Percentiles rank a stretch among this genome's conserved stretches.
phyloP scores from a whole-genome alignment of 2,888 invertebrate genomes.

The Shargacucullia verbasci region DNA sequence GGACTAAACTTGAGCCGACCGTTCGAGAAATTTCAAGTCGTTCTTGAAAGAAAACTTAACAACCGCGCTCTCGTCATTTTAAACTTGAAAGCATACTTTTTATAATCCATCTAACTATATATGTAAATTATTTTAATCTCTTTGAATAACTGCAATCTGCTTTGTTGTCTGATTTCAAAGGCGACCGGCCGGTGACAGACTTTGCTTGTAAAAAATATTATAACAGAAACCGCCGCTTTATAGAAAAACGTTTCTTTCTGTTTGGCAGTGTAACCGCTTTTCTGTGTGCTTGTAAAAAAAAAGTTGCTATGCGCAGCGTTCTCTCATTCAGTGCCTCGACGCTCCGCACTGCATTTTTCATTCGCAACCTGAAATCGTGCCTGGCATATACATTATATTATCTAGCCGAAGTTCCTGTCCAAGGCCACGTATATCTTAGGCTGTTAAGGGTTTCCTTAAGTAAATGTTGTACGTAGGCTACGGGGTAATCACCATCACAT shows the following conservation, averaged over 20 bases:
- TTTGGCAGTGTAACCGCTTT: conserved; percentile 76
- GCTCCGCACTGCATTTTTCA: conserved; percentile 81
- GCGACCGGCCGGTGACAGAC: conserved; percentile 19
- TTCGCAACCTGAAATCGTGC: conserved; percentile 71
- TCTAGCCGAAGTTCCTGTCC: conserved; percentile 44
- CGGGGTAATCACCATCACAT: neutral
- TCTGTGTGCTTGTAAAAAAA: conserved; percentile 69
- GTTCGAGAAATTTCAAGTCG: conserved; percentile 43
- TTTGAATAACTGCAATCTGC: conserved; percentile 2
- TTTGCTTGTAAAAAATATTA: conserved; percentile 40
- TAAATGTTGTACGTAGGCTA: conserved; percentile 7
- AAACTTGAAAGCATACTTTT: conserved; percentile 27
- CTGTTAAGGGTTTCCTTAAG: neutral
- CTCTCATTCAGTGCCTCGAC: conserved; percentile 76
- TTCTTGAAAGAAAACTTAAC: conserved; percentile 41
- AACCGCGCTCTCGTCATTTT: conserved; percentile 30
- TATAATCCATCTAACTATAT: conserved; percentile 5
- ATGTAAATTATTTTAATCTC: conserved; percentile 21
- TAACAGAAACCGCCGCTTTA: conserved; percentile 58
- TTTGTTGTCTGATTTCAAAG: conserved; percentile 15
- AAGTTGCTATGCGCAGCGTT: conserved; percentile 67
- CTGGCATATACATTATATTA: conserved; percentile 65
- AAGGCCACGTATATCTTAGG: conserved; percentile 33
- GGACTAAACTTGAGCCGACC: conserved; percentile 32
- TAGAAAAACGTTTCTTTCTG: conserved; percentile 70